Conservation (phyloP, 2,113 vertebrate species). For the Chroicocephalus ridibundus region DNA sequence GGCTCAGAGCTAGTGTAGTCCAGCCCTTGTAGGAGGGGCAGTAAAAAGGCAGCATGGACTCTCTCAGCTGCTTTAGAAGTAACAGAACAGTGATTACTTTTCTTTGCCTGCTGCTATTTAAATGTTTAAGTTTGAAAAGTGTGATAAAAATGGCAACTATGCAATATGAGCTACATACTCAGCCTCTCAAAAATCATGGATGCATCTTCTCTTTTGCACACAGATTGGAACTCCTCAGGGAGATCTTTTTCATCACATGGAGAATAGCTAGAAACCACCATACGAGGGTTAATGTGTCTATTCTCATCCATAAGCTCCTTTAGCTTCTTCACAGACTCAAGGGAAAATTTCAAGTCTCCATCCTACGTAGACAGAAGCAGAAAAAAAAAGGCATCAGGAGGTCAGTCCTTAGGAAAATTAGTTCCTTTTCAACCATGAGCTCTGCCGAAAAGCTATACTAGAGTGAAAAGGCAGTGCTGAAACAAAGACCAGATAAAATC, state of each 20-base stretch:
- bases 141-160: neutral
- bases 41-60: neutral
- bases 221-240: neutral
- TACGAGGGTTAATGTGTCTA: neutral
- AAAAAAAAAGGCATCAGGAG: neutral
- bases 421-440: neutral
- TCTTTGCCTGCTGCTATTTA: neutral
- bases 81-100: fast-evolving
- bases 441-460: neutral
- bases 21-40: neutral
- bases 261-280: neutral
- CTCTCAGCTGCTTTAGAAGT: neutral
- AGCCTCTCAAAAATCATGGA: constrained; percentile 18
- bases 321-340: constrained; percentile 49
- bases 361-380: neutral
- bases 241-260: constrained; percentile 20
- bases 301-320: constrained; percentile 11
- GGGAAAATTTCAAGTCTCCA: constrained; percentile 43
- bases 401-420: neutral
- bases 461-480: neutral
- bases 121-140: neutral
- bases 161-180: neutral
- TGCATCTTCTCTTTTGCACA: constrained; percentile 42
- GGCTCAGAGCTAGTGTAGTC: neutral
- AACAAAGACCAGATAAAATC: neutral